Evolutionary conservation across 1,140 invertebrate genomes (phyloP).

Genomic region (Drosophila fuyamai): DNA sequence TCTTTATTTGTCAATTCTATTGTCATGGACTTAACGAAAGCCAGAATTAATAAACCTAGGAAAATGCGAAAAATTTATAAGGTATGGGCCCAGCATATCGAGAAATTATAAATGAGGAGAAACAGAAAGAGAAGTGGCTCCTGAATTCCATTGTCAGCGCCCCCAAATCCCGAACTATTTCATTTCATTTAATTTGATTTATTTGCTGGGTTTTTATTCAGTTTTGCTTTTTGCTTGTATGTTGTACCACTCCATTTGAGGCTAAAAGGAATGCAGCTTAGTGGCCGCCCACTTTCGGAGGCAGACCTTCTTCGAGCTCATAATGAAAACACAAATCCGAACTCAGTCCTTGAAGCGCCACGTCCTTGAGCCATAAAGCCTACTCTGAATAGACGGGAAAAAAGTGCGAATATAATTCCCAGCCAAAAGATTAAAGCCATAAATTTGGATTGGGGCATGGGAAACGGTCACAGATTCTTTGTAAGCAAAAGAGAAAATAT

Average conservation of each 20-base stretch:
- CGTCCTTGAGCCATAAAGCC: constrained; percentile 79
- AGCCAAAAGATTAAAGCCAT: constrained; percentile 79
- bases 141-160: constrained; percentile 66
- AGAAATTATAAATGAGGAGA: constrained; percentile 4
- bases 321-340: constrained; percentile 78
- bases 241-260: constrained; percentile 23
- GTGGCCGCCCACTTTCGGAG: constrained; percentile 49
- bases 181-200: constrained; percentile 82
- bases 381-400: constrained; percentile 17
- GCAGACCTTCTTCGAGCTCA: constrained; percentile 52
- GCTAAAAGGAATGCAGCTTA: constrained; percentile 42
- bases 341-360: constrained; percentile 65
- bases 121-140: constrained; percentile 33
- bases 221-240: constrained; percentile 47
- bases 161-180: constrained; percentile 74
- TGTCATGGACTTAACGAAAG: not conserved
- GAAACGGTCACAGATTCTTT: constrained; percentile 6
- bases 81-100: not conserved
- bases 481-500: constrained; percentile 10
- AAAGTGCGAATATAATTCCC: constrained; percentile 55
- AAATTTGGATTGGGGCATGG: constrained; percentile 50
- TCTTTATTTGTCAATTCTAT: too few species aligned
- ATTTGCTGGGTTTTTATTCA: constrained; percentile 61
- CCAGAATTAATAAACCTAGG: not conserved
- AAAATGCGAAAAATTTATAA: not conserved